Conservation (phyloP, 2,888 invertebrate genomes). For the Lasioglossum marginatum region DNA sequence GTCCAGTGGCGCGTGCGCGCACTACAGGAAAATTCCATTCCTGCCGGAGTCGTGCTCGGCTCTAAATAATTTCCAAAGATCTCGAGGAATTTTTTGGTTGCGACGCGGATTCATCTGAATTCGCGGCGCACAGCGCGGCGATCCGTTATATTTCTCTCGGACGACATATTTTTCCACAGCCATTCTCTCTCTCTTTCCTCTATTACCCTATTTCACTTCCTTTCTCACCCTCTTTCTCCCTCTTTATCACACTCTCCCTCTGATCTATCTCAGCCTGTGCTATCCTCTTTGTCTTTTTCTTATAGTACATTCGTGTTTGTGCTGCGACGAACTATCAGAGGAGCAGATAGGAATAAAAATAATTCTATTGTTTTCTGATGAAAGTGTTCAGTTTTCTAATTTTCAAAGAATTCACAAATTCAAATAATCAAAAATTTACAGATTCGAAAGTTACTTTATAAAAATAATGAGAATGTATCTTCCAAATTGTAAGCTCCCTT, state of each 20-base stretch:
- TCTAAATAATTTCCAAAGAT: slow-evolving; percentile 39
- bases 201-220: neutral
- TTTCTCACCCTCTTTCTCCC: neutral
- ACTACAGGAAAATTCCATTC: slow-evolving; percentile 39
- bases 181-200: neutral
- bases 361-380: too few relatives aligned
- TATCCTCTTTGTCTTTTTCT: neutral
- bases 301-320: too few relatives aligned
- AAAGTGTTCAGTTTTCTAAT: too few relatives aligned
- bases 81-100: neutral
- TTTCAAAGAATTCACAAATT: too few relatives aligned
- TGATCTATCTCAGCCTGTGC: neutral
- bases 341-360: too few relatives aligned
- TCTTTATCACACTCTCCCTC: neutral
- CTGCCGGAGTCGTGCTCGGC: neutral
- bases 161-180: slow-evolving; percentile 24
- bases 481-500: too few relatives aligned
- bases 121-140: neutral
- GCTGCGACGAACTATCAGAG: neutral
- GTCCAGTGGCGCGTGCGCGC: too few relatives aligned
- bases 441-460: too few relatives aligned
- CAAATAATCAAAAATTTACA: too few relatives aligned
- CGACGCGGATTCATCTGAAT: slow-evolving; percentile 19
- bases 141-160: slow-evolving; percentile 21
- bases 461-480: too few relatives aligned